These are phyloP conservation scores for Archips xylosteana DNA, from an alignment of 2,888 invertebrate genomes.

Conservation along the genomic window DNA sequence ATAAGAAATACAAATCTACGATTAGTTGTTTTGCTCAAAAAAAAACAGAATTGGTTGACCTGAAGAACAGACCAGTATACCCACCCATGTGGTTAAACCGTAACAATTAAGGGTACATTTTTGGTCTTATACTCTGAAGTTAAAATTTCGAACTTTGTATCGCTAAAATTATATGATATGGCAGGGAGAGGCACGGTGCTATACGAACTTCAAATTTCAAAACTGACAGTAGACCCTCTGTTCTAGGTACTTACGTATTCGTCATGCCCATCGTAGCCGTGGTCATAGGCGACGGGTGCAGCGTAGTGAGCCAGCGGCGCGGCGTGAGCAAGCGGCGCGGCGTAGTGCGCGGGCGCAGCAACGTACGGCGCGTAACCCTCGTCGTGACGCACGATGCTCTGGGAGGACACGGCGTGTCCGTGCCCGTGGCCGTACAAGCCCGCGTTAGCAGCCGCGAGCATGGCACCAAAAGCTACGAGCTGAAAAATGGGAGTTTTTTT, in stretches of 20 bases:
- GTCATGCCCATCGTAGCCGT: conserved; percentile 52
- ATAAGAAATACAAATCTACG: no score
- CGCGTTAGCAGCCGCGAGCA: conserved; percentile 77
- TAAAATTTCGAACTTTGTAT: no score
- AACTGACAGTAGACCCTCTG: not conserved
- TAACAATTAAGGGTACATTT: no score
- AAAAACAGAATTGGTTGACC: no score
- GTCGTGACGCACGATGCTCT: conserved; percentile 71
- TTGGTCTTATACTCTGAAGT: no score
- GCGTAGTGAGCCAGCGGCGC: conserved; percentile 58
- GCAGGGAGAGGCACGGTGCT: no score
- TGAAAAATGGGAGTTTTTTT: conserved; percentile 50
- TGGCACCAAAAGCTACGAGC: conserved; percentile 74
- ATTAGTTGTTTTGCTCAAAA: no score
- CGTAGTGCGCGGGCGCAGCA: conserved; percentile 58
- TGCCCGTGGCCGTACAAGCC: conserved; percentile 65
- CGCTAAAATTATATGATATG: no score
- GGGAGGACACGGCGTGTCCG: conserved; percentile 67
- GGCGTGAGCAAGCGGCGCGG: conserved; percentile 56
- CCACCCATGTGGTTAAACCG: no score
- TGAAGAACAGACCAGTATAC: no score
- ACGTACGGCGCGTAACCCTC: conserved; percentile 55
- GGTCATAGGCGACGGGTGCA: conserved; percentile 50
- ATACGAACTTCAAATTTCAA: no score
- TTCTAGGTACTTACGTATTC: conserved; percentile 63